Evolutionary conservation across 2,888 invertebrate species (phyloP), one percentile per base, ranked within the genome.

Genomic region (Eilema sororculum): DNA sequence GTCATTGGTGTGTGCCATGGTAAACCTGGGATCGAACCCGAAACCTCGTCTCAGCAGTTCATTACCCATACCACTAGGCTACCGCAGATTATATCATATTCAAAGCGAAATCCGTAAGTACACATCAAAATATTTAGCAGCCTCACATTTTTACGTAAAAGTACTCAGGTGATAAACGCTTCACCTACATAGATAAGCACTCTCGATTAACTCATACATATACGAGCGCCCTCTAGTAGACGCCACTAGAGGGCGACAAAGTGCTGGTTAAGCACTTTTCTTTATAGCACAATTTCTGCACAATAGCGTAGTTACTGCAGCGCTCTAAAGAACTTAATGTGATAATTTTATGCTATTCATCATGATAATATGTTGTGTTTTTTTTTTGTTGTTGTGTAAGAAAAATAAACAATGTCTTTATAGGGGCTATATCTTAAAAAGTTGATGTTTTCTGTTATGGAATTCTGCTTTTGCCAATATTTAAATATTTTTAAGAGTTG

Each of bases 251-350:
- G 80, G 20, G 83, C 83, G 86, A 87, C 87, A 87, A 89, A 90
- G 88, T 87, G 90, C 87, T 89, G 89, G 90, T 90, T 92, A 91
- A 92, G 92, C 91, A 91, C 89, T 91, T 90, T 89, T 87, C 87
- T 87, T 87, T 82, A 65, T 28, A 59, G 59, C 66, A 75, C 16
- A 80, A 80, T 78, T 75, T 79, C 73, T 71, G 56, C 61, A 67
- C 57, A 65, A 56, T 56, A 20, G 28, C 57, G 52, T 6, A 33
- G 22, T 57, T 4, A 33, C 30, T 33, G 22, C 24, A 12, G 57
- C 10, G n/a, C 20, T 52, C 1, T 56, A 9, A 24, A 37, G 57
- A 57, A 57, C 24, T 65, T 65, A 22, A 24, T 37, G 33, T 37
- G 24, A 30, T 33, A 57, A 37, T 57, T 24, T 9, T 22, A 57